These are phyloP conservation scores for Melanotaenia nigrans DNA, from an alignment of 2,797 vertebrate species.

Conservation along the genomic window DNA sequence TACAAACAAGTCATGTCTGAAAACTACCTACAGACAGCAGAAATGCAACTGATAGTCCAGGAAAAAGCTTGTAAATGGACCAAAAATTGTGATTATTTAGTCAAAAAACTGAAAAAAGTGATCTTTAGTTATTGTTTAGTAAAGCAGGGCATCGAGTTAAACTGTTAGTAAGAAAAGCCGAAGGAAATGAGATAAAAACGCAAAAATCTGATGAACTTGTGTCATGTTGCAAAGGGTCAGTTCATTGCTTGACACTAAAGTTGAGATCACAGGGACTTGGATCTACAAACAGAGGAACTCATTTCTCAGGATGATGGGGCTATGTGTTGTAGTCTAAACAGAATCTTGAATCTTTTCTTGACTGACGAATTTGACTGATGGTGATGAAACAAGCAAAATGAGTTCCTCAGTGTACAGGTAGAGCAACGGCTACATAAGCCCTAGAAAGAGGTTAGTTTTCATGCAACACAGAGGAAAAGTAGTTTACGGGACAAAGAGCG, in stretches of 20 bases:
- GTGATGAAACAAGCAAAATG: conserved; percentile 57
- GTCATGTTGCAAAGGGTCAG: conserved; percentile 27
- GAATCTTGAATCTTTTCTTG: neutral
- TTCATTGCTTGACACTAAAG: conserved; percentile 44
- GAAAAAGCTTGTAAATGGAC: conserved; percentile 7
- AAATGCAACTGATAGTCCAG: neutral
- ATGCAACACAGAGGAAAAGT: conserved; percentile 78
- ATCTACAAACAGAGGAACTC: conserved; percentile 68
- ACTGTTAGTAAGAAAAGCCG: conserved; percentile 47
- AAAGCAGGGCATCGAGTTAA: conserved; percentile 25
- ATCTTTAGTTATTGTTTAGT: conserved; percentile 16
- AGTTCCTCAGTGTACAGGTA: conserved; percentile 68
- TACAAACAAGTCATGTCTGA: neutral
- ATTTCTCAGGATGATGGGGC: conserved; percentile 55
- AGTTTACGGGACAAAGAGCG: conserved; percentile 59
- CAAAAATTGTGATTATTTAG: neutral
- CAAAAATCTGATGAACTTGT: neutral
- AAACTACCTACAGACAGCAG: neutral
- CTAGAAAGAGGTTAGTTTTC: conserved; percentile 71
- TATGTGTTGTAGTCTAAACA: neutral
- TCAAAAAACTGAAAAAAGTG: conserved; percentile 23
- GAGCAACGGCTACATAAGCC: conserved; percentile 50
- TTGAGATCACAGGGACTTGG: conserved; percentile 51
- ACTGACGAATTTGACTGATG: neutral
- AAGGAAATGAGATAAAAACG: conserved; percentile 49